These are phyloP conservation scores for Prietella phreatophila DNA, from an alignment of 2,113 vertebrate genomes.

Conservation along the genomic window DNA sequence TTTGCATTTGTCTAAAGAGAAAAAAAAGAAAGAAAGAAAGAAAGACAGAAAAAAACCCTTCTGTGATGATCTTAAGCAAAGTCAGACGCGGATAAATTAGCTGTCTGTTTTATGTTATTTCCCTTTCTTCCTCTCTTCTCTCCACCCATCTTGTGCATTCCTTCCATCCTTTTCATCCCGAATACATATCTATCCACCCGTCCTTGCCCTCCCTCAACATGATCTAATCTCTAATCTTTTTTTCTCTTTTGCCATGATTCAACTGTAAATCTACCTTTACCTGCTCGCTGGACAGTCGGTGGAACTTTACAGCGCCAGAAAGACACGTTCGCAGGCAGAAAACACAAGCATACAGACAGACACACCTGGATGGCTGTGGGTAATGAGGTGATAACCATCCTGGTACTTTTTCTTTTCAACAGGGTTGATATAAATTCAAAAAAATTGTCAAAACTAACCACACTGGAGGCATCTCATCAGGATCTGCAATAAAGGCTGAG, in stretches of 20 bases:
- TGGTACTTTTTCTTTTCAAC: conserved; percentile 2
- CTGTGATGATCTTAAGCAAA: conserved; percentile 20
- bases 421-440: conserved; percentile 11
- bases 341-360: neutral
- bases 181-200: conserved; percentile 25
- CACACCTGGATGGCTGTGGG: conserved; percentile 20
- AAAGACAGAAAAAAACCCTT: neutral
- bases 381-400: conserved; percentile 22
- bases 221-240: conserved; percentile 27
- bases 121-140: neutral
- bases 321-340: neutral
- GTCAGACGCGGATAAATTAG: neutral
- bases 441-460: conserved; percentile 30
- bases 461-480: conserved; percentile 14
- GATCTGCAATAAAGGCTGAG: neutral
- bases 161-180: conserved; percentile 10
- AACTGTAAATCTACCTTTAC: conserved; percentile 25
- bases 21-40: neutral
- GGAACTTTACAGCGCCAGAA: conserved; percentile 11
- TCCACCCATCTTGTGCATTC: conserved; percentile 13
- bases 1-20: neutral
- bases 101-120: conserved; percentile 8
- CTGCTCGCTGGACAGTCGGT: conserved; percentile 10
- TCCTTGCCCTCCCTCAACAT: conserved; percentile 9
- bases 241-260: conserved; percentile 19